A percentile compares a stretch with the other conserved stretches of the same genome.
Evolutionary conservation across 2,797 vertebrate species (phyloP).

Genomic region (Ammospiza maritima): DNA sequence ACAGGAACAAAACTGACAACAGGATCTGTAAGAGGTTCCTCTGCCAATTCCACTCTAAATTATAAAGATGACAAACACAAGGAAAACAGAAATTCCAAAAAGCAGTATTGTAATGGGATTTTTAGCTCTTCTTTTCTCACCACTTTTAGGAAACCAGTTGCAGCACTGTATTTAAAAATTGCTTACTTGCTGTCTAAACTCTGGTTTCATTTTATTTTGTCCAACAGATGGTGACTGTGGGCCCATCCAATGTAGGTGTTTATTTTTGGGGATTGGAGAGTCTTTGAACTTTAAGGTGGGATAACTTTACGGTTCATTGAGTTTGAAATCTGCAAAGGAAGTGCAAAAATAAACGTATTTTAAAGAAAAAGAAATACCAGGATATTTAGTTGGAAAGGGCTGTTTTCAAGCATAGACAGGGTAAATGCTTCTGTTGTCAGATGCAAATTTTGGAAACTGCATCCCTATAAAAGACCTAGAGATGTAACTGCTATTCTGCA

Average conservation of each 20-base stretch:
- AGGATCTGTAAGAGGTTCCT: neutral
- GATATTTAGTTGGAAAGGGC: neutral
- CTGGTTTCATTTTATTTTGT: neutral
- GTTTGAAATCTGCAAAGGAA: neutral
- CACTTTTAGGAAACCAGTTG: neutral
- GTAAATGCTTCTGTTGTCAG: neutral
- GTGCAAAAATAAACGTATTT: neutral
- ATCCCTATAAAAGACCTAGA: neutral
- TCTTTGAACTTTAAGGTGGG: neutral
- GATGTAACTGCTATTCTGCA: neutral
- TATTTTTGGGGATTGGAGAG: neutral
- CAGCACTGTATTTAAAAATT: neutral
- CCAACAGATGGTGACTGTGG: neutral
- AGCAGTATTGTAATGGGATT: neutral
- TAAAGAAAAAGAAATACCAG: neutral
- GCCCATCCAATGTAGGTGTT: neutral
- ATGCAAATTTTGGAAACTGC: neutral
- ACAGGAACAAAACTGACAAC: neutral
- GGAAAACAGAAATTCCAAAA: neutral
- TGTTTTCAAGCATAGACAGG: neutral
- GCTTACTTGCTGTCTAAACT: neutral
- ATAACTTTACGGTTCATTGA: neutral
- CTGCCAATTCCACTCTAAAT: neutral
- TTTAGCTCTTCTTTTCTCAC: neutral
- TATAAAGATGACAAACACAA: rapidly evolving